Evolutionary conservation across 2,113 vertebrate species (phyloP).

Genomic region (Melanotaenia duboulayi): DNA sequence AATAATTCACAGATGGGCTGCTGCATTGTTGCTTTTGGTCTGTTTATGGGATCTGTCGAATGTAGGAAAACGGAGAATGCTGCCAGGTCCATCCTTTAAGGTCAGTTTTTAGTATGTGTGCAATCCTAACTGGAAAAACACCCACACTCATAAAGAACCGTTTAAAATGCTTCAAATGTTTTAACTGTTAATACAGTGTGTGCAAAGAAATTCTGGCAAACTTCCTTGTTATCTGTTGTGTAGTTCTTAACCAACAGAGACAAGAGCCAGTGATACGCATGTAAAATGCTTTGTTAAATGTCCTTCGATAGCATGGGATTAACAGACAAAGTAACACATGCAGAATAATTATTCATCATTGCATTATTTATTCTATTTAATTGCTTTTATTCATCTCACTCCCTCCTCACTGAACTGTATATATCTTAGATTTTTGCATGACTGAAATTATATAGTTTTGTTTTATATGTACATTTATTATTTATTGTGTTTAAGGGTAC

Average conservation of each 20-base stretch:
- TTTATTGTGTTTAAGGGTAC: too few relatives aligned
- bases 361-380: too few relatives aligned
- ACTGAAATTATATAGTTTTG: too few relatives aligned
- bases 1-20: conserved; percentile 15
- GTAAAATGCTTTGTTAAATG: conserved; percentile 13
- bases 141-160: background rate
- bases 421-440: too few relatives aligned
- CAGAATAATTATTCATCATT: too few relatives aligned
- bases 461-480: too few relatives aligned
- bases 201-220: conserved; percentile 9
- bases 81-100: conserved; percentile 2
- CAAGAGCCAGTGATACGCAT: background rate
- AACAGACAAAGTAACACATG: background rate
- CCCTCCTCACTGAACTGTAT: too few relatives aligned
- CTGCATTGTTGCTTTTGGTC: conserved; percentile 19
- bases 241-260: background rate
- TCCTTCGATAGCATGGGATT: conserved; percentile 2
- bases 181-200: conserved; percentile 7
- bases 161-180: conserved; percentile 3
- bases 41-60: conserved; percentile 23
- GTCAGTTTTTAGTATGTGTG: conserved; percentile 7
- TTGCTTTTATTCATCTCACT: too few relatives aligned
- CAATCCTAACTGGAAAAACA: conserved; percentile 6
- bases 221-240: conserved; percentile 3
- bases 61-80: background rate